These are phyloP conservation scores for Drosophila birchii DNA, from an alignment of 2,888 invertebrate species.

Conservation along the genomic window DNA sequence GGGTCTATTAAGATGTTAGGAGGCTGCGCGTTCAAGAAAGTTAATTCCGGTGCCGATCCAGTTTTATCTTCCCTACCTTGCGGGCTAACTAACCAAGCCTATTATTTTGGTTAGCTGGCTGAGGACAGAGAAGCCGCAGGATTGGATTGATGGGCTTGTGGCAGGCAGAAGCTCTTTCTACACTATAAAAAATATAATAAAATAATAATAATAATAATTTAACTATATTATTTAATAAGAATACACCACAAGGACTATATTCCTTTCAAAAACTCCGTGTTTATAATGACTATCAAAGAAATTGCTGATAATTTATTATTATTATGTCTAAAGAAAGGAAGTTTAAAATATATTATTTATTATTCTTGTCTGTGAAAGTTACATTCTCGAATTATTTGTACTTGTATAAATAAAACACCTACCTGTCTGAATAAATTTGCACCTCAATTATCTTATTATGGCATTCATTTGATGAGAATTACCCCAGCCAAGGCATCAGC, in stretches of 20 bases:
- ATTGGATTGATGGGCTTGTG: constrained; percentile 27
- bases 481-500: not conserved
- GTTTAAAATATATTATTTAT: not conserved
- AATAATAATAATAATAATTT: not conserved
- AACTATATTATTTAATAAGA: not conserved
- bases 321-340: not conserved
- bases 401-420: not conserved
- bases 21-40: constrained; percentile 15
- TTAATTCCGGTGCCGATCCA: constrained; percentile 41
- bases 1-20: constrained; percentile 38
- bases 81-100: constrained; percentile 11
- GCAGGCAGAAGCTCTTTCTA: constrained; percentile 4
- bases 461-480: not conserved
- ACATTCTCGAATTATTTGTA: not conserved
- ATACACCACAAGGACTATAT: not conserved
- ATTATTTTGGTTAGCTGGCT: constrained; percentile 22
- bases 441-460: constrained; percentile 9
- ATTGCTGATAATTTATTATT: not conserved
- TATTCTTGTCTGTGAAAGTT: not conserved
- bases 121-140: constrained; percentile 18
- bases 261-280: not conserved
- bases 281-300: no score
- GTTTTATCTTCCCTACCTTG: constrained; percentile 27
- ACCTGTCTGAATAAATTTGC: constrained; percentile 2
- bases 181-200: not conserved